Evolutionary conservation across 2,113 vertebrate species (phyloP), one percentile per base, ranked within the genome.

Genomic region (Stomatorhinus ivindoensis): DNA sequence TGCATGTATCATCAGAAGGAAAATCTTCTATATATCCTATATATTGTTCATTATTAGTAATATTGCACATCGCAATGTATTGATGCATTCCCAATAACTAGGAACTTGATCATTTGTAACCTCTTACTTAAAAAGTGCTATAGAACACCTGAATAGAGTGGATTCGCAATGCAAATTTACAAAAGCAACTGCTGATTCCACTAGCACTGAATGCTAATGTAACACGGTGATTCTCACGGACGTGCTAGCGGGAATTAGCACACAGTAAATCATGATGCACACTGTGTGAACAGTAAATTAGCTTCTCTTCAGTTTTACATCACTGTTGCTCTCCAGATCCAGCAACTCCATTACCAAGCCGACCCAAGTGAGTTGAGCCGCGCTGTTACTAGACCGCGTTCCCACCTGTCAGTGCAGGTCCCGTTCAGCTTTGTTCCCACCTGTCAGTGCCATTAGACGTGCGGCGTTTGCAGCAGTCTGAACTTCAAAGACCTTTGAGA

Each of bases 381-480:
- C 3, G 10, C n/a, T 31, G n/a, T 69, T 31, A 69, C 27, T 69
- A 69, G 61, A 31, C 61, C 4, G n/a, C 3, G 58, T 24, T 65
- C 24, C 24, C 0, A 10, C 11, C 4, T 69, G n/a, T 27, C n/a
- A 4, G n/a, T 69, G 61, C 1, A n/a, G n/a, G n/a, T n/a, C n/a
- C n/a, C n/a, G n/a, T 31, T 31, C n/a, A 3, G 61, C 3, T 69
- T 27, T 3, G 9, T 69, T 69, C n/a, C 3, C 0, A 10, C 11
- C 4, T 69, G n/a, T 27, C n/a, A 4, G n/a, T 69, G 61, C 1
- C 61, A 69, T 69, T 31, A 65, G n/a, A 65, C 61, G 4, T 10
- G 13, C 1, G 61, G n/a, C 3, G 27, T 24, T 69, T 69, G 27
- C 61, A 89, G 92, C 90, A 93, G 90, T 50, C 24, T 48, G n/a